Base-by-base conservation (phyloP, 35 echinoderm and acorn worm genomes). In the Holothuria glaberrima region DNA sequence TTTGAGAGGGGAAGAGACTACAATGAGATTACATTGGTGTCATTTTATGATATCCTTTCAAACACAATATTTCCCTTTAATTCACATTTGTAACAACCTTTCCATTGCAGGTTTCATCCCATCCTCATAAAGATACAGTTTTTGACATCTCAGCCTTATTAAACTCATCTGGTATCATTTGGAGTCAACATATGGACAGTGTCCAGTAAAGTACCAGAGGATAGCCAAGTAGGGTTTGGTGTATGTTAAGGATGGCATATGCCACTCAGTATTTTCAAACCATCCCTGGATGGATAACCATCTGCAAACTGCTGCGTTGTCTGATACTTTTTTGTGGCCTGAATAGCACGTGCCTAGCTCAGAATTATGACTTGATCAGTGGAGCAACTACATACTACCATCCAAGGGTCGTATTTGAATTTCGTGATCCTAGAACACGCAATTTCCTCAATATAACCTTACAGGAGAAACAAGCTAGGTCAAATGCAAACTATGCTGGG, bases 291-390 rank as follows among this genome's bases (percentile, higher is more conserved):
- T 78, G 44, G 74, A 26, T 45, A 16, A 48, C 74, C 74, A 61
- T 84, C 29, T 63, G 18, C 24, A 84, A 62, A 20, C 17, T 63
- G 19, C 29, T 84, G 13, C 59, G 28, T 31, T 84, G 27, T 84
- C 30, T 61, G 9, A 7, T 84, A 22, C 61, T 84, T 20, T 24
- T 52, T 22, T 61, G 80, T 54, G 18, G 80, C 20, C 80, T 84
- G 32, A 48, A 63, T 12, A 36, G 59, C 54, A 59, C 54, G 5
- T 84, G 27, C 30, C 80, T 84, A 36, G 80, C 80, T 18, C 80
- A 84, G 31, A 84, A 84, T 25, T 84, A 61, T 63, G 80, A 84
- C 25, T 54, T 84, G 52, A 84, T 63, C 58, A 84, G 80, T 33
- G 57, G 80, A 58, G 54, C 24, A 19, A 84, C 26, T 18, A 61